These are phyloP conservation scores for Cynocephalus volans DNA, from an alignment of 2,113 vertebrate genomes.

Conservation along the genomic window DNA sequence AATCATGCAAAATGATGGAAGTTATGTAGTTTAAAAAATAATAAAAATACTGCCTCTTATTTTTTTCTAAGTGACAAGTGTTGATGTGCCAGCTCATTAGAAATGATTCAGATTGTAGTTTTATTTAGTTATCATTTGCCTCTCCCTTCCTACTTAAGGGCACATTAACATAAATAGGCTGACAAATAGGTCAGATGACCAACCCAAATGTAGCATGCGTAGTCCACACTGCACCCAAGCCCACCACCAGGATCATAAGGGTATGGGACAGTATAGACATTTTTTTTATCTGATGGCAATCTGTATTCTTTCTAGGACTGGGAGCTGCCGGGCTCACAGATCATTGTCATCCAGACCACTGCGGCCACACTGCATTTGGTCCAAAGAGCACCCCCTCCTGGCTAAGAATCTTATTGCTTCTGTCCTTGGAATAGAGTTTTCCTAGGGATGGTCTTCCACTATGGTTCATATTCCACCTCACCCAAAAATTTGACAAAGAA, in stretches of 20 bases:
- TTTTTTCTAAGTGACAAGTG: not conserved
- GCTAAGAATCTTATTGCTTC: not conserved
- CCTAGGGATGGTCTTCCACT: not conserved
- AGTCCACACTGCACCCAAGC: not conserved
- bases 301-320: not conserved
- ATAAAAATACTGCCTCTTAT: not conserved
- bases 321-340: not conserved
- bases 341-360: not conserved
- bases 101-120: constrained; percentile 4
- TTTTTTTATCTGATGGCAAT: not conserved
- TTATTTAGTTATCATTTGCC: constrained; percentile 39
- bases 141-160: not conserved
- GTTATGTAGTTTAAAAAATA: constrained; percentile 3
- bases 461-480: not conserved
- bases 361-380: not conserved
- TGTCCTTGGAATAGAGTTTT: not conserved
- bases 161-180: not conserved
- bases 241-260: not conserved
- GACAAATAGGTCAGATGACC: not conserved
- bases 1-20: not conserved
- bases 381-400: not conserved
- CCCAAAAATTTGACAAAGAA: not conserved
- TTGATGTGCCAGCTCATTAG: constrained; percentile 3
- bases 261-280: not conserved
- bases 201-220: not conserved